Conservation (phyloP, 2,113 vertebrate genomes). For the Gymnogyps californianus region DNA sequence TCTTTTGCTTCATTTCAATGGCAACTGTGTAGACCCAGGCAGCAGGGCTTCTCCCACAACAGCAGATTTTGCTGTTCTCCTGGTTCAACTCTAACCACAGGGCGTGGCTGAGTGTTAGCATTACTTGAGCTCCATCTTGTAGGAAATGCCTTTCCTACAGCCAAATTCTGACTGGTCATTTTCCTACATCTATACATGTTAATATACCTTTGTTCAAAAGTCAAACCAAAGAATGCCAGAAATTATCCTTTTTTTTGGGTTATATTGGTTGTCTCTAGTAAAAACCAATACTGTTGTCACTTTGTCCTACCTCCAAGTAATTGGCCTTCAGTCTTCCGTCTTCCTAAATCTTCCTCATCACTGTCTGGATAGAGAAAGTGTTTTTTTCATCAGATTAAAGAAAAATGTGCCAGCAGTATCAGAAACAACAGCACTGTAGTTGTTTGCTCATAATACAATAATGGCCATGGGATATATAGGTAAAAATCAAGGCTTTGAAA, state of each 20-base stretch:
- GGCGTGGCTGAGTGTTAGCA: not conserved
- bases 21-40: not conserved
- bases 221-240: not conserved
- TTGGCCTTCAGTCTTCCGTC: not conserved
- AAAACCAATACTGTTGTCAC: not conserved
- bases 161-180: not conserved
- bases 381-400: not conserved
- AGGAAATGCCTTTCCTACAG: not conserved
- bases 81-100: not conserved
- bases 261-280: not conserved
- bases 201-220: not conserved
- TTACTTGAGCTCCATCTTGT: not conserved
- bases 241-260: not conserved
- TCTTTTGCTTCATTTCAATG: not conserved
- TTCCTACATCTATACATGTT: not conserved
- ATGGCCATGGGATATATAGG: not conserved
- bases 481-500: not conserved
- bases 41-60: not conserved
- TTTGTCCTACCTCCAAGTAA: slow-evolving; percentile 7
- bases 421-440: not conserved
- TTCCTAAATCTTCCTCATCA: not conserved
- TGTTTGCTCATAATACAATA: not conserved
- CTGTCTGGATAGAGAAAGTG: not conserved
- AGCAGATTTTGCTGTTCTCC: not conserved
- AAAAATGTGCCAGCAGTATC: not conserved